Conservation (phyloP, 2,797 vertebrate genomes). For the Peromyscus melanophrys region DNA sequence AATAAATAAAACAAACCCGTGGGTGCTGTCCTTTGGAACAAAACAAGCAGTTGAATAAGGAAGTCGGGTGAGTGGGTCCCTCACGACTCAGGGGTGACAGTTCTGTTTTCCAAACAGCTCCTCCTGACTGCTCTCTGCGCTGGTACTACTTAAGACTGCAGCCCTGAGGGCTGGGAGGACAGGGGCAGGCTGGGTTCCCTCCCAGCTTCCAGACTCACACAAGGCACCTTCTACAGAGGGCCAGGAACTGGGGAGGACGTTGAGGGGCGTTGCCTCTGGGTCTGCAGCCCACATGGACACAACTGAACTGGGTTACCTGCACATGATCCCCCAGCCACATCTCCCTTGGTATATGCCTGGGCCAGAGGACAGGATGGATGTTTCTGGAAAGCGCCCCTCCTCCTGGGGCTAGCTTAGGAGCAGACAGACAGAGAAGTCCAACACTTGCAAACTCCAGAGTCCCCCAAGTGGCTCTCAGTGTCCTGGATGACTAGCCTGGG, state of each 20-base stretch:
- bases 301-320: not conserved
- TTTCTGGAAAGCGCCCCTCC: not conserved
- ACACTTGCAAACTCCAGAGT: not conserved
- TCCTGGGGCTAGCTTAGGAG: not conserved
- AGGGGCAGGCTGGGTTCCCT: not conserved
- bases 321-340: not conserved
- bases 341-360: not conserved
- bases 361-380: not conserved
- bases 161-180: rapidly evolving
- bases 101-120: not conserved
- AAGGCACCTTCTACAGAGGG: not conserved
- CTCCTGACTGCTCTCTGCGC: not conserved
- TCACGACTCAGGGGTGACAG: not conserved
- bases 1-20: not conserved
- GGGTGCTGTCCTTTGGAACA: not conserved
- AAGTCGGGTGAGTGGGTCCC: not conserved
- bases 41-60: not conserved
- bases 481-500: not conserved
- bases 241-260: not conserved
- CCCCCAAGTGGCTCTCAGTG: not conserved
- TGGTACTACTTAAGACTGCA: not conserved
- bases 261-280: not conserved
- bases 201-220: not conserved
- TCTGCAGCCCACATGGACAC: not conserved
- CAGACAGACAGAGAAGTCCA: not conserved